Percentiles rank a stretch among this genome's conserved stretches.
phyloP scores from a whole-genome alignment of 2,888 invertebrate genomes.

The Metacarcinus magister region DNA sequence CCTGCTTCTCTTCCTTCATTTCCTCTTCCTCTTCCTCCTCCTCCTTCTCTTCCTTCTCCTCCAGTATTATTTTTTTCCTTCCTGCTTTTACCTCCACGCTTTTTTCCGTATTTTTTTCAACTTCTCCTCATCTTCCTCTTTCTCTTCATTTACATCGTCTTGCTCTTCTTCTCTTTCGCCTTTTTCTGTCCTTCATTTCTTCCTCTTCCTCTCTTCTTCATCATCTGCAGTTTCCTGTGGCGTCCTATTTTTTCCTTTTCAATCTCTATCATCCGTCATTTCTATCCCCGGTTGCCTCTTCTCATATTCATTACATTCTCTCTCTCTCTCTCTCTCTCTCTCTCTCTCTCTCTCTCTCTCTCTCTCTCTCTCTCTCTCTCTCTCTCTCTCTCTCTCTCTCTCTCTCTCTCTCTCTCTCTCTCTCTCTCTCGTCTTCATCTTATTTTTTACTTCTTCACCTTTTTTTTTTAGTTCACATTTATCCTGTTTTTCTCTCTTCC shows the following conservation, averaged over 20 bases:
- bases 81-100: not conserved
- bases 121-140: not conserved
- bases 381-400: not conserved
- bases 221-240: not conserved
- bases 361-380: conserved; percentile 2
- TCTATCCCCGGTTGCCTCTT: not conserved
- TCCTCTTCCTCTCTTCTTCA: not conserved
- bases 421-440: not conserved
- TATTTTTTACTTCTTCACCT: not conserved
- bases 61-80: not conserved
- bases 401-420: conserved; percentile 26
- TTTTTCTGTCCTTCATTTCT: not conserved
- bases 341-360: conserved; percentile 2
- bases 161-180: not conserved
- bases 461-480: too few relatives aligned
- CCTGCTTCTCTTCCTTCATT: not conserved
- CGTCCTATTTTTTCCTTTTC: not conserved
- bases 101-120: too few relatives aligned
- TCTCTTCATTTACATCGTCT: not conserved
- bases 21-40: too few relatives aligned
- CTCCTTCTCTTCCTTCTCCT: too few relatives aligned
- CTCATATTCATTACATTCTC: not conserved
- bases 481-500: not conserved
- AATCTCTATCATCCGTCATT: not conserved
- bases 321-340: conserved; percentile 13